Base-by-base conservation (phyloP, 2,113 vertebrate genomes). In the Numida meleagris region DNA sequence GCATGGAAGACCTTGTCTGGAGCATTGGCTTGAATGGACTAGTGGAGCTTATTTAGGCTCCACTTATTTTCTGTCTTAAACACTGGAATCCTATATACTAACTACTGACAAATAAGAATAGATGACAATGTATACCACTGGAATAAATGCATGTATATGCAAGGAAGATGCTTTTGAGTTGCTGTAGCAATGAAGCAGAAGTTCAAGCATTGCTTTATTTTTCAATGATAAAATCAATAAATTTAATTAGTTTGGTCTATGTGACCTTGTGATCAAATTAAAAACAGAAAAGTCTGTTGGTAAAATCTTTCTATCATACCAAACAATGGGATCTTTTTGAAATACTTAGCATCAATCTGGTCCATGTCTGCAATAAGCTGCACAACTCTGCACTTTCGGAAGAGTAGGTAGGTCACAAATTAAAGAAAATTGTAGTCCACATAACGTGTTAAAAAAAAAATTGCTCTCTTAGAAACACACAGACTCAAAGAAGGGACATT, bases 231-330 rank as follows among this genome's bases (percentile, higher is more conserved):
- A 83, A 95, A 62, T 40, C 3, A 76, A 67, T 53, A 74, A 5
- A 66, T 68, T 75, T 93, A 73, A 86, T 95, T 90, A 86, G 74
- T 90, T 94, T 71, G 23, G 17, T 24, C 50, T 70, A 67, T 7
- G 19, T 70, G 38, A 81, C 58, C 40, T 55, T 63, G 38, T 40
- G 46, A 86, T 62, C 14, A 66, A 62, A 70, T 71, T 89, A 88
- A 82, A 70, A 86, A 55, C 63, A 83, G 53, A 53, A 86, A 82
- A 88, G 55, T 66, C 42, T 46, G 50, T 25, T 17, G 46, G 42
- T 23, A 87, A 88, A 77, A 53, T 86, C 21, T 13, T 78, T 82
- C 46, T 61, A 17, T 53, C 51, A 58, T 6, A 36, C 9, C 15
- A 46, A 89, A 88, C 15, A 65, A 82, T 5, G 5, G 23, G 36